A percentile compares a stretch with the other conserved stretches of the same genome.
Conservation (phyloP, 1,140 invertebrate species). For the Pygmarrhopalites habei region DNA sequence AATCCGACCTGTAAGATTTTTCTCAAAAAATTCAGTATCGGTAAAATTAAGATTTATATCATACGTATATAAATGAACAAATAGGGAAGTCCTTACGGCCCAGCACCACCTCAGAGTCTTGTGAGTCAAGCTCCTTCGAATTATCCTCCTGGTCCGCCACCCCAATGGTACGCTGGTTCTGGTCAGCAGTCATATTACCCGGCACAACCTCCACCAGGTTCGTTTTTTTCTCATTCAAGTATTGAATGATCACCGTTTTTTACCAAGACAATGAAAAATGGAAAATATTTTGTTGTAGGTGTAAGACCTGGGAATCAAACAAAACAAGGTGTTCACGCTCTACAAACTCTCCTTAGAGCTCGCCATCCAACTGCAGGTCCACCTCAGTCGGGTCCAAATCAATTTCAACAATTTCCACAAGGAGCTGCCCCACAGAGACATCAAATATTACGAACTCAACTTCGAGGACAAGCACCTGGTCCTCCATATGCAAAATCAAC, state of each 20-base stretch:
- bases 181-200: constrained; percentile 41
- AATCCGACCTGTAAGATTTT: constrained; percentile 2
- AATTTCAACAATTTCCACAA: constrained; percentile 35
- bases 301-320: constrained; percentile 57
- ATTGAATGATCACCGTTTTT: no score
- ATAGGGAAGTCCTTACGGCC: constrained; percentile 20
- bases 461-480: constrained; percentile 45
- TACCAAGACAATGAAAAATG: background rate
- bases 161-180: constrained; percentile 40
- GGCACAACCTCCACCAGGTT: no score
- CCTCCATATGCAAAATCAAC: constrained; percentile 15
- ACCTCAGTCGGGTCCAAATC: constrained; percentile 47
- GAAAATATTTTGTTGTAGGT: constrained; percentile 41
- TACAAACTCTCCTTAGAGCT: constrained; percentile 74
- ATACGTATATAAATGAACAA: background rate
- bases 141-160: constrained; percentile 40
- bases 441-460: constrained; percentile 46
- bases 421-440: constrained; percentile 20
- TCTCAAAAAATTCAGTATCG: constrained; percentile 3
- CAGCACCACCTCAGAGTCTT: constrained; percentile 17
- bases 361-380: constrained; percentile 47
- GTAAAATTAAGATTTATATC: background rate
- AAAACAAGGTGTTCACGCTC: constrained; percentile 72
- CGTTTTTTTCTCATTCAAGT: no score
- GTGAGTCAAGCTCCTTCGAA: constrained; percentile 28